Conservation (phyloP, 2,888 invertebrate species). For the Nebria salina region DNA sequence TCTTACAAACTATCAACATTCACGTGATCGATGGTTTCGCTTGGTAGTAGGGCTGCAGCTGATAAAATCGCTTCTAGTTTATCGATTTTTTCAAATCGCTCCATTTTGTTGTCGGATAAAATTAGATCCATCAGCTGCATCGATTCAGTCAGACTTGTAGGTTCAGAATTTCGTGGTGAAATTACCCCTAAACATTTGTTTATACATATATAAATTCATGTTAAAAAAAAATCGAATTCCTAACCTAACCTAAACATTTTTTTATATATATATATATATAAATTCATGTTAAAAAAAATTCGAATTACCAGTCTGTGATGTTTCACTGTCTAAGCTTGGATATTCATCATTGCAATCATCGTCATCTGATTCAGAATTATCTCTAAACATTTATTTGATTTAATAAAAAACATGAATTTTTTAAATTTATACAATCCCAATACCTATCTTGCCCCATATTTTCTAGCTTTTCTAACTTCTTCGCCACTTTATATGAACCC, state of each 20-base stretch:
- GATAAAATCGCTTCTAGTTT: slow-evolving; percentile 86
- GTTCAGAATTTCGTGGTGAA: slow-evolving; percentile 80
- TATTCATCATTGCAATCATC: slow-evolving; percentile 80
- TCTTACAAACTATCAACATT: slow-evolving; percentile 44
- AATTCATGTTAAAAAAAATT: no score
- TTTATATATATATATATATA: no score
- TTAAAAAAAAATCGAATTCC: no score
- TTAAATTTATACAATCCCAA: background rate
- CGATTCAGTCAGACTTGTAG: slow-evolving; percentile 85
- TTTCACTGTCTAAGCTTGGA: slow-evolving; percentile 84
- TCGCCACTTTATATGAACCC: slow-evolving; percentile 90
- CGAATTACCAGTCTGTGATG: slow-evolving; percentile 64
- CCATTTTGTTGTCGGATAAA: slow-evolving; percentile 82
- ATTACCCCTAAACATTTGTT: slow-evolving; percentile 64
- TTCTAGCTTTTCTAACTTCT: slow-evolving; percentile 90
- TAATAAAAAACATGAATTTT: slow-evolving; percentile 12
- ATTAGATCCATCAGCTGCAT: slow-evolving; percentile 91
- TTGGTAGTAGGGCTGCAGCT: slow-evolving; percentile 77
- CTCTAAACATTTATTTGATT: slow-evolving; percentile 59
- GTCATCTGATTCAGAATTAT: slow-evolving; percentile 78
- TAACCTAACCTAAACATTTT: background rate
- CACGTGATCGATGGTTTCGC: slow-evolving; percentile 63
- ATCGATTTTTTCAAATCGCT: slow-evolving; percentile 85
- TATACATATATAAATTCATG: no score
- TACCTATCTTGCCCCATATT: slow-evolving; percentile 77